These are phyloP conservation scores for Montipora foliosa DNA, from an alignment of 64 coral and sea anemone genomes.

Conservation along the genomic window DNA sequence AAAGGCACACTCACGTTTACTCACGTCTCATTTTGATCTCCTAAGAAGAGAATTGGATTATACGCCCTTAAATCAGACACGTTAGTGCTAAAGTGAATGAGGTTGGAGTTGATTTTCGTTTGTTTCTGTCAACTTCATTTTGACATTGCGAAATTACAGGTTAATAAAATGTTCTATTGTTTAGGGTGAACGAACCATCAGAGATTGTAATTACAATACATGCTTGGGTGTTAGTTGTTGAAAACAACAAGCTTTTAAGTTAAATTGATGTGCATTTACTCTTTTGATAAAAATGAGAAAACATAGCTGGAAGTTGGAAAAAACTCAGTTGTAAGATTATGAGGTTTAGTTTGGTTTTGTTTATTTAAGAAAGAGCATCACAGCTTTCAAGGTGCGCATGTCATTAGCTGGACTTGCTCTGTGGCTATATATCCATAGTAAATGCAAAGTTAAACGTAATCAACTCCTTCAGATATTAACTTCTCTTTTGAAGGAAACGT, in stretches of 20 bases:
- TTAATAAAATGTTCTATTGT: not conserved
- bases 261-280: not conserved
- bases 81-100: not conserved
- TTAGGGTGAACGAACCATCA: not conserved
- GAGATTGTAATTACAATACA: not conserved
- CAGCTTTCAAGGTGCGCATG: not conserved
- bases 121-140: slow-evolving; percentile 8
- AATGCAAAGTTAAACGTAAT: slow-evolving; percentile 8
- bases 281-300: slow-evolving; percentile 1
- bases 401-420: not conserved
- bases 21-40: not conserved
- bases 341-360: not conserved
- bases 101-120: not conserved
- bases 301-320: not conserved
- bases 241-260: not conserved
- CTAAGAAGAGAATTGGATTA: not conserved
- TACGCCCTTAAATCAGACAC: not conserved
- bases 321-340: not conserved
- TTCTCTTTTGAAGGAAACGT: not conserved
- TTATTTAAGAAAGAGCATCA: not conserved
- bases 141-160: not conserved
- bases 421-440: not conserved
- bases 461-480: not conserved
- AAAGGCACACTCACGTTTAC: not conserved
- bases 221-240: not conserved